phyloP scores from a whole-genome alignment of 2,888 invertebrate genomes.

The Lycocerus yunnanus region DNA sequence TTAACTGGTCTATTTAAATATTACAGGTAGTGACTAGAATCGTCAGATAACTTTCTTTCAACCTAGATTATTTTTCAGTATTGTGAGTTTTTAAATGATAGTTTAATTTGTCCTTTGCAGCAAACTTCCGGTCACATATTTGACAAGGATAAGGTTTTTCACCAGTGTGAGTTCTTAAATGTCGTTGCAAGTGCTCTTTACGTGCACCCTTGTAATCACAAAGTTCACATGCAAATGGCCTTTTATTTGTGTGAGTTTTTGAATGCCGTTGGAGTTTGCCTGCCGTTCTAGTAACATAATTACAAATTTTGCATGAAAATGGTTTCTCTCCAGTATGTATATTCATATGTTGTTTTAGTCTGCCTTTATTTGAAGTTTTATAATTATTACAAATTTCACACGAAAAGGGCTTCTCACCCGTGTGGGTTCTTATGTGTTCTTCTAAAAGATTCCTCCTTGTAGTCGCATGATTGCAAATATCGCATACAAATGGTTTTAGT shows the following conservation, averaged over 20 bases:
- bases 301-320: background rate
- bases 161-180: background rate
- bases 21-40: too few species aligned
- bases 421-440: background rate
- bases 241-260: background rate
- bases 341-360: background rate
- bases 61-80: background rate
- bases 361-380: background rate
- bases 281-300: background rate
- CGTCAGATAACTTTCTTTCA: background rate
- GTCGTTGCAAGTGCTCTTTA: background rate
- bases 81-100: background rate
- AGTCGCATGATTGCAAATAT: background rate
- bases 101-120: background rate
- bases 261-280: background rate
- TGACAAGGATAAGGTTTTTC: background rate
- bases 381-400: background rate
- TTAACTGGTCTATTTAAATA: too few species aligned
- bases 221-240: background rate
- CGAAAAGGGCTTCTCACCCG: background rate
- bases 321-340: background rate
- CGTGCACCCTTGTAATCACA: background rate
- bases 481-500: background rate
- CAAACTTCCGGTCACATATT: background rate
- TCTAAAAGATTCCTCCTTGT: background rate